These are phyloP conservation scores for Aphidius colemani DNA, from an alignment of 2,888 invertebrate genomes.

Conservation along the genomic window DNA sequence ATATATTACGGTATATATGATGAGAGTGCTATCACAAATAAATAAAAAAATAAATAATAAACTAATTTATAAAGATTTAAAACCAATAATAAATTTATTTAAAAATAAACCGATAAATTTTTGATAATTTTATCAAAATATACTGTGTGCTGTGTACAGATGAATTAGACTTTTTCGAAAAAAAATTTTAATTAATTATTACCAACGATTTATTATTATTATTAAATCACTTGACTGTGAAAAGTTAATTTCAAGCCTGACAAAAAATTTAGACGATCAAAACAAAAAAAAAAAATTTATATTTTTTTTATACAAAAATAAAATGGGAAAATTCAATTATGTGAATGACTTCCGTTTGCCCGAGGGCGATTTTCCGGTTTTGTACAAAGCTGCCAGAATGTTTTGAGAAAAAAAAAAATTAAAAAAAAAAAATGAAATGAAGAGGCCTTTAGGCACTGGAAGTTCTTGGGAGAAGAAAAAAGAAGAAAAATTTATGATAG, in stretches of 20 bases:
- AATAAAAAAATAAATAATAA: not conserved
- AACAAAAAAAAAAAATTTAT: slow-evolving; percentile 13
- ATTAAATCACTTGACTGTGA: no score
- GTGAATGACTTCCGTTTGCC: slow-evolving; percentile 40
- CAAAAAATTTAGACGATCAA: slow-evolving; percentile 28
- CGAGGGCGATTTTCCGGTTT: slow-evolving; percentile 13
- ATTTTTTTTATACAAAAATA: slow-evolving; percentile 4
- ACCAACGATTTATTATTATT: no score
- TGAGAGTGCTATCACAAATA: slow-evolving; percentile 18
- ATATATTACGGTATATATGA: slow-evolving; percentile 40
- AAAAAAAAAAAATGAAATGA: slow-evolving; percentile 12
- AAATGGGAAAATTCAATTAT: slow-evolving; percentile 50
- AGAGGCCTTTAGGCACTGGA: slow-evolving; percentile 21
- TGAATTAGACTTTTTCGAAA: no score
- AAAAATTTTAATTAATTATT: no score
- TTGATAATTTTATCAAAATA: no score
- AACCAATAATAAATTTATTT: not conserved
- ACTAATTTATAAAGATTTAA: not conserved
- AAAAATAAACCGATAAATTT: no score
- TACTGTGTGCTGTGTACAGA: no score
- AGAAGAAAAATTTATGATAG: slow-evolving; percentile 53
- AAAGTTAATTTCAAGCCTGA: slow-evolving; percentile 28
- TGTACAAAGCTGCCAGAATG: slow-evolving; percentile 1
- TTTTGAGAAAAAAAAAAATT: slow-evolving; percentile 19
- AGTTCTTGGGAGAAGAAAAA: slow-evolving; percentile 15